Base-by-base conservation (phyloP, 2,888 invertebrate species). In the Chymomyza amoena region DNA sequence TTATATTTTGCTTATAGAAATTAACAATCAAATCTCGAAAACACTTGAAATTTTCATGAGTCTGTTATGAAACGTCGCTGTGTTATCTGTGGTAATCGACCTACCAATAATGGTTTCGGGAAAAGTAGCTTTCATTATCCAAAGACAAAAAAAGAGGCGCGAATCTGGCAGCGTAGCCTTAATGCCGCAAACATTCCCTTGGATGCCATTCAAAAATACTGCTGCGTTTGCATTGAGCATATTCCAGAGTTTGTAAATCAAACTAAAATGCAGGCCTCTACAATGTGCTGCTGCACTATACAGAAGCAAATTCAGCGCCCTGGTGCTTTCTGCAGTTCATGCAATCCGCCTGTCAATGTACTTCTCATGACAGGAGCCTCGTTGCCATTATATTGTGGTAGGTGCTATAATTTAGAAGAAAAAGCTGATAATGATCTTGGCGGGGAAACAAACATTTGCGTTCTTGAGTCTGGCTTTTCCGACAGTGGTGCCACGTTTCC, bases 111-210 rank as follows among this genome's bases (percentile, higher is more conserved):
- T 39, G 51, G 18, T 64, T 1, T 25, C n/a, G 75, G 78, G n/a
- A 72, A 68, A 7, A 39, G 36, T 4, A 28, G 50, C 10, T 80
- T 54, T 60, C 76, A 88, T 32, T 80, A 73, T 73, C 84, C 84
- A 7, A 78, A 74, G 51, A 73, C 70, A 15, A 59, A n/a, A n/a
- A 67, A 72, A 13, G 88, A 84, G 68, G 84, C 89, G 1, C 67
- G 65, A 15, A 76, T 84, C 54, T 84, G 84, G 84, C 80, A 87
- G 64, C 66, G 54, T 0, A 87, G 85, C 69, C 82, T 84, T 76
- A 72, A 69, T 2, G 80, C 87, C 62, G 25, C 62, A 13, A 64
- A 66, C 2, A 65, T 68, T n/a, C 28, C 73, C n/a, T 45, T 80
- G n/a, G 71, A 75, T 2, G 66, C 69, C 10, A 77, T 84, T 10